These are phyloP conservation scores for Falco naumanni DNA, from an alignment of 2,797 vertebrate species.

Conservation along the genomic window DNA sequence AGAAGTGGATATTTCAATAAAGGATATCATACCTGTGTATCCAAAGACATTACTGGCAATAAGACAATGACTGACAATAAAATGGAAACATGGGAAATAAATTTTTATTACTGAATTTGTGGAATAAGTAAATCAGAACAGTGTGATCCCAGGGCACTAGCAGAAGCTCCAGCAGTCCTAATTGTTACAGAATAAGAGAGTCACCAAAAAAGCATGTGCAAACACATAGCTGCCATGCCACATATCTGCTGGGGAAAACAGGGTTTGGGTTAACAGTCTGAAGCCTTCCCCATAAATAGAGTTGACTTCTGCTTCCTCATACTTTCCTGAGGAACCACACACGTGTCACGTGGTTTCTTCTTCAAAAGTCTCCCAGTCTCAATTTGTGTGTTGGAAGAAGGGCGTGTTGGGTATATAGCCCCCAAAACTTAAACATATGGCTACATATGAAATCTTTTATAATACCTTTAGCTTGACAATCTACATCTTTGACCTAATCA, in stretches of 20 bases:
- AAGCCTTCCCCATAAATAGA: neutral
- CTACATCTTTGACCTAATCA: neutral
- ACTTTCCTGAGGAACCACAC: neutral
- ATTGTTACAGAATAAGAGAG: neutral
- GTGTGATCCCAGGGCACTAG: neutral
- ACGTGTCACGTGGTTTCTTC: neutral
- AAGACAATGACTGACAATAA: neutral
- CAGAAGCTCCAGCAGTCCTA: neutral
- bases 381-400: neutral
- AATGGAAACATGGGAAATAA: neutral
- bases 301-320: neutral
- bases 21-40: neutral
- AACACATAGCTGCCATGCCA: neutral
- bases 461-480: neutral
- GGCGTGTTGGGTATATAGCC: neutral
- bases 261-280: neutral
- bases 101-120: neutral
- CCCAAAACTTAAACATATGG: neutral
- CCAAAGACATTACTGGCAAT: neutral
- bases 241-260: neutral
- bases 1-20: neutral
- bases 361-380: neutral
- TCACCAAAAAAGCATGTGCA: neutral
- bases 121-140: neutral
- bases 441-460: neutral